A percentile compares a stretch with the other conserved stretches of the same genome.
These are phyloP conservation scores for Amphiprion percula DNA, from an alignment of 2,113 vertebrate species.

Conservation along the genomic window DNA sequence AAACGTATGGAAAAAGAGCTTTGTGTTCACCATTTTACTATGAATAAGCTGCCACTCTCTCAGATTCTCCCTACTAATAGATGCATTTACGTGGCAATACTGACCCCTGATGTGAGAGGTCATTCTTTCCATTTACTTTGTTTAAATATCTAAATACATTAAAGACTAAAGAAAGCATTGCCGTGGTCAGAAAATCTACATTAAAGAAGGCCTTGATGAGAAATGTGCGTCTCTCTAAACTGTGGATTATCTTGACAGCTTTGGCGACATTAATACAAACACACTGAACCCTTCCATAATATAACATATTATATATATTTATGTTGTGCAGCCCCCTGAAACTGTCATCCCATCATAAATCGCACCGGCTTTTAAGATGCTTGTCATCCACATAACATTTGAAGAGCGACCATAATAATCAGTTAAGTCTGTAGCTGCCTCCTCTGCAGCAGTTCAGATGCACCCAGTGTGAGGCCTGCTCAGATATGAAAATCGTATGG, in stretches of 20 bases:
- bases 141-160: no score
- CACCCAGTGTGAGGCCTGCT: slow-evolving; percentile 73
- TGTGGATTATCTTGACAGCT: slow-evolving; percentile 20
- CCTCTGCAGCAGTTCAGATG: slow-evolving; percentile 56
- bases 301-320: slow-evolving; percentile 41
- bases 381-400: slow-evolving; percentile 75
- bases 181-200: background rate
- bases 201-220: slow-evolving; percentile 1
- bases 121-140: no score
- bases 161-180: background rate
- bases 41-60: no score
- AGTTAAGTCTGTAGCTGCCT: slow-evolving; percentile 63
- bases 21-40: no score
- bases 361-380: slow-evolving; percentile 76
- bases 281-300: slow-evolving; percentile 35
- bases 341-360: slow-evolving; percentile 65
- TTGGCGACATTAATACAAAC: slow-evolving; percentile 22
- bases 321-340: slow-evolving; percentile 33
- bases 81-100: no score
- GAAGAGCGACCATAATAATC: slow-evolving; percentile 77
- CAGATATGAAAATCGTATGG: slow-evolving; percentile 77
- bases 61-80: no score
- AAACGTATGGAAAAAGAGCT: no score
- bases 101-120: no score
- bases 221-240: background rate